Evolutionary conservation across 2,888 invertebrate genomes (phyloP), one percentile per base, ranked within the genome.

Genomic region (Saturnia japonica): DNA sequence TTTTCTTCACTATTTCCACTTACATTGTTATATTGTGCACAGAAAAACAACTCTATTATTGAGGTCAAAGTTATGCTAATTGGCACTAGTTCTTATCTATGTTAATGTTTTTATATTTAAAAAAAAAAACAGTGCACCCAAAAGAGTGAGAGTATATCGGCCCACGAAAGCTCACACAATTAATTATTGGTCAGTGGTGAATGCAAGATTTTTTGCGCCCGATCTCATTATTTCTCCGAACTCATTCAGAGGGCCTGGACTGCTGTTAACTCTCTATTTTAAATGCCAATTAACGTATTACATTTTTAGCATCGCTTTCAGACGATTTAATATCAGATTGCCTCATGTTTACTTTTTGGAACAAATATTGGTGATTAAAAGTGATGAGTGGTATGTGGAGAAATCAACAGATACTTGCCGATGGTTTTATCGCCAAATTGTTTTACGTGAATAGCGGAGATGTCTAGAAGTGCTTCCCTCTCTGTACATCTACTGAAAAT

Each of bases 271-370:
- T 81, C 79, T 82, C 82, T 75, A 78, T 82, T 83, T 83, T 82
- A 81, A 87, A 87, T 85, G 86, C 85, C 84, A 87, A 87, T 87
- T 85, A 85, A 78, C 72, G 74, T 83, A 80, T 80, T 84, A 80
- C 83, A 81, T 76, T 82, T 83, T 82, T 84, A 84, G 82, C 79
- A 57, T 11, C 25, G 12, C 14, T 28, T 60, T 25, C 28, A 60
- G 64, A 11, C 64, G 64, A 64, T 64, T 64, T 40, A 64, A 64
- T 40, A 22, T n/a, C 40, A 9, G 64, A n/a, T n/a, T 28, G 28
- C 9, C 28, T 60, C 28, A 8, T 28, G 1, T 22, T 54, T 34
- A 34, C 2, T 4, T 34, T 34, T 34, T 6, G 6, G 3, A 34
- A 34, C 6, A 34, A 34, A 34, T n/a, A n/a, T n/a, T n/a, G n/a